Evolutionary conservation across 2,888 invertebrate genomes (phyloP).

Genomic region (Euphydryas editha): DNA sequence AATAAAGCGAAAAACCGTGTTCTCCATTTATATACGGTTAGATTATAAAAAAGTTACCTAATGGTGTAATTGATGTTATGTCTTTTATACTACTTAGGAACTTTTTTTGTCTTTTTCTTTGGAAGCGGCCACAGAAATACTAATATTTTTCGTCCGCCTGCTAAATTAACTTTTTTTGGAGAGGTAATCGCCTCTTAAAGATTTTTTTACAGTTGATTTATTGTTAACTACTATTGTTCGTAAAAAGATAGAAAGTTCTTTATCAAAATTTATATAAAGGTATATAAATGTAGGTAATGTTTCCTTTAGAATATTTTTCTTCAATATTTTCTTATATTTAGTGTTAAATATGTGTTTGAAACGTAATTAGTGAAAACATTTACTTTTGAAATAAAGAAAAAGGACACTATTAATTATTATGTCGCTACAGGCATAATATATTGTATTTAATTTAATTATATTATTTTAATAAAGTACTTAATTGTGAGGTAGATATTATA

Average conservation of each 20-base stretch:
- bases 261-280: neutral
- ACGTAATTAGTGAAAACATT: neutral
- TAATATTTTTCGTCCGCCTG: constrained; percentile 14
- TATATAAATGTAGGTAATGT: neutral
- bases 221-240: constrained; percentile 33
- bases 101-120: constrained; percentile 15
- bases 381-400: neutral
- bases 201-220: constrained; percentile 36
- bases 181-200: constrained; percentile 22
- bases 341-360: neutral
- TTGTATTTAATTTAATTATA: too few species aligned
- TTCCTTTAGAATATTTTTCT: neutral
- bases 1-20: constrained; percentile 10
- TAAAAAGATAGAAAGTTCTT: constrained; percentile 14
- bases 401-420: neutral
- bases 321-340: neutral
- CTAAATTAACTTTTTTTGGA: constrained; percentile 35
- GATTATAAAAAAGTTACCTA: constrained; percentile 7
- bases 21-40: neutral
- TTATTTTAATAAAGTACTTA: too few species aligned
- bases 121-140: neutral
- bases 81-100: neutral
- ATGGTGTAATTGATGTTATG: constrained; percentile 12
- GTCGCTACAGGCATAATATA: neutral
- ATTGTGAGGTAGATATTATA: too few species aligned